Conservation (phyloP, 2,888 invertebrate genomes). For the Eretmocerus hayati region DNA sequence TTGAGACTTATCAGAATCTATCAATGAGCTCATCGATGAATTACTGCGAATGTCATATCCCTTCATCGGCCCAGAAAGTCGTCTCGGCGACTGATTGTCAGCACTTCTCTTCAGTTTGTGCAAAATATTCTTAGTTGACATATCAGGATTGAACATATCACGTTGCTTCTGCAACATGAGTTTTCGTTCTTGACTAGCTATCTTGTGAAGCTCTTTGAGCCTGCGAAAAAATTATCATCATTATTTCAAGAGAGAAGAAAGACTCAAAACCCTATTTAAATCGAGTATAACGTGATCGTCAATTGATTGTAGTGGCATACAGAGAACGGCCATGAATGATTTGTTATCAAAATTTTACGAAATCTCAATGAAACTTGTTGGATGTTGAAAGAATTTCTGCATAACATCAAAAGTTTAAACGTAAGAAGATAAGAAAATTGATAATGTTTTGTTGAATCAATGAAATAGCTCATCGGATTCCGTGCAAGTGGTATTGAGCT, state of each 20-base stretch:
- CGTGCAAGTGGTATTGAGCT: slow-evolving; percentile 7
- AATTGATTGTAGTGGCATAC: too few relatives aligned
- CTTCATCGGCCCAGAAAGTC: slow-evolving; percentile 50
- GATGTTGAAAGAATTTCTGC: too few relatives aligned
- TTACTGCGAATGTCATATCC: slow-evolving; percentile 49
- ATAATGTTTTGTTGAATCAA: background rate
- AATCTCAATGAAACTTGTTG: too few relatives aligned
- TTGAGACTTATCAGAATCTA: slow-evolving; percentile 44
- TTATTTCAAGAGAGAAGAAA: too few relatives aligned
- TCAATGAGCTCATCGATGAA: slow-evolving; percentile 43
- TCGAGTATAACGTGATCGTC: too few relatives aligned
- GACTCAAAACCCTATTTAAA: too few relatives aligned
- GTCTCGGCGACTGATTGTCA: slow-evolving; percentile 44
- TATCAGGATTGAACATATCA: slow-evolving; percentile 51
- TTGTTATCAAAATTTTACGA: too few relatives aligned
- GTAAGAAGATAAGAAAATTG: background rate
- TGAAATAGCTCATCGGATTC: too few relatives aligned
- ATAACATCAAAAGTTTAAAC: background rate
- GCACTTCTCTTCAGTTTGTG: slow-evolving; percentile 49
- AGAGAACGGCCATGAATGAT: too few relatives aligned
- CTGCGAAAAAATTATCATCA: slow-evolving; percentile 36
- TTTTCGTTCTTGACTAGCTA: slow-evolving; percentile 52
- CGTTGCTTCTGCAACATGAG: slow-evolving; percentile 50
- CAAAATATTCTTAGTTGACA: slow-evolving; percentile 49
- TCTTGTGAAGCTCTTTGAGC: slow-evolving; percentile 51